A percentile compares a stretch with the other conserved stretches of the same genome.
These are phyloP conservation scores for Tetrax tetrax DNA, from an alignment of 2,113 vertebrate species.

Conservation along the genomic window DNA sequence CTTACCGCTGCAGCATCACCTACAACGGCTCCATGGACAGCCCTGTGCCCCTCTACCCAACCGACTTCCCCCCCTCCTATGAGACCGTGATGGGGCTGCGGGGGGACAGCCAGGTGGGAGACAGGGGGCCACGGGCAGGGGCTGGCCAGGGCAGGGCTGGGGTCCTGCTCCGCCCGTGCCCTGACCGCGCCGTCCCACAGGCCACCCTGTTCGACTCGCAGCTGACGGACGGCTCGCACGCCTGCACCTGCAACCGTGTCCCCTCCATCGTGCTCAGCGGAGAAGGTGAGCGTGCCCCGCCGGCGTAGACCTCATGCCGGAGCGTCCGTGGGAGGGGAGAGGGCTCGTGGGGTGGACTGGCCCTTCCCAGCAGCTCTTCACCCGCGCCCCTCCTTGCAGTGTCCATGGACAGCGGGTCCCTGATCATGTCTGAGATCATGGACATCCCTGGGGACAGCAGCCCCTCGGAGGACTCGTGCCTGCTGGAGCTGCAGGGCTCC, in stretches of 20 bases:
- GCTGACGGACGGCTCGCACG: slow-evolving; percentile 79
- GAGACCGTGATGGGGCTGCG: slow-evolving; percentile 94
- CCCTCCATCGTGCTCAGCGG: slow-evolving; percentile 89
- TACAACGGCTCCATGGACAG: slow-evolving; percentile 99
- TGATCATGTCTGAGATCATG: slow-evolving; percentile 92
- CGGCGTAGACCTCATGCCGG: rapidly evolving
- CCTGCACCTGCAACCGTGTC: slow-evolving; percentile 82
- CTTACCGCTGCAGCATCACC: slow-evolving; percentile 82
- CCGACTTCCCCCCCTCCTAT: slow-evolving; percentile 93
- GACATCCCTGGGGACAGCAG: slow-evolving; percentile 94
- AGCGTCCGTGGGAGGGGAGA: neutral
- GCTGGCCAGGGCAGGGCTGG: neutral
- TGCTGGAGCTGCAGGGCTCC: slow-evolving; percentile 88
- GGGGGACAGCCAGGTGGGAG: slow-evolving; percentile 87
- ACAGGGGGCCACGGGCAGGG: rapidly evolving
- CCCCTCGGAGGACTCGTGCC: slow-evolving; percentile 93
- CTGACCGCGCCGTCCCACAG: slow-evolving; percentile 45
- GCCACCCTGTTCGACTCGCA: slow-evolving; percentile 88
- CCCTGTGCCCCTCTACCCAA: slow-evolving; percentile 91
- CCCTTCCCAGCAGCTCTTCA: neutral
- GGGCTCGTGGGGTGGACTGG: rapidly evolving
- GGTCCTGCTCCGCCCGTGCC: neutral
- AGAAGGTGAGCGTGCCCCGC: slow-evolving; percentile 67
- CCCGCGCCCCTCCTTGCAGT: slow-evolving; percentile 54
- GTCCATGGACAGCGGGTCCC: slow-evolving; percentile 93